Conservation (phyloP, 2,888 invertebrate genomes). For the Molanna angustata region DNA sequence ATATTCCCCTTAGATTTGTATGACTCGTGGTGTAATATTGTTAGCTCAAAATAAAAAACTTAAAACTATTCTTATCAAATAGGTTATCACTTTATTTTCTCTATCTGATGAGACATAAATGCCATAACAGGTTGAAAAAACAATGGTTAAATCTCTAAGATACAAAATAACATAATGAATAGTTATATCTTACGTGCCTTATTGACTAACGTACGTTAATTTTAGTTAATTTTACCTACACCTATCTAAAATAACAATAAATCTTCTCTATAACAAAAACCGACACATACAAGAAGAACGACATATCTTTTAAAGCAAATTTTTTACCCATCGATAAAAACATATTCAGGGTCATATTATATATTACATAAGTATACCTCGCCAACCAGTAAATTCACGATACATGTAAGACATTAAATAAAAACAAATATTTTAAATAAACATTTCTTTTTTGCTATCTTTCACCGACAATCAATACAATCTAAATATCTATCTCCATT, state of each 20-base stretch:
- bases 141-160: background rate
- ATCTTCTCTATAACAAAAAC: background rate
- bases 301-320: background rate
- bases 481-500: too few relatives aligned
- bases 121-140: conserved; percentile 4
- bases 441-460: too few relatives aligned
- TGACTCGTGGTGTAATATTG: too few relatives aligned
- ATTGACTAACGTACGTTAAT: background rate
- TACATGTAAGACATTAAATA: background rate
- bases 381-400: background rate
- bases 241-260: background rate
- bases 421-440: too few relatives aligned
- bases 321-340: background rate
- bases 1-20: too few relatives aligned
- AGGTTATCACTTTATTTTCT: conserved; percentile 7
- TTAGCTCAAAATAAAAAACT: too few relatives aligned
- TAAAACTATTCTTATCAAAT: conserved; percentile 1
- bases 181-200: background rate
- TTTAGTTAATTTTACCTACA: background rate
- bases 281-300: too few relatives aligned
- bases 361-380: background rate
- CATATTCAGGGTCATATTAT: too few relatives aligned
- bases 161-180: background rate
- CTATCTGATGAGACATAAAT: conserved; percentile 6
- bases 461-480: too few relatives aligned